These are phyloP conservation scores for Cottus gobio DNA, from an alignment of 2,113 vertebrate species.

Conservation along the genomic window DNA sequence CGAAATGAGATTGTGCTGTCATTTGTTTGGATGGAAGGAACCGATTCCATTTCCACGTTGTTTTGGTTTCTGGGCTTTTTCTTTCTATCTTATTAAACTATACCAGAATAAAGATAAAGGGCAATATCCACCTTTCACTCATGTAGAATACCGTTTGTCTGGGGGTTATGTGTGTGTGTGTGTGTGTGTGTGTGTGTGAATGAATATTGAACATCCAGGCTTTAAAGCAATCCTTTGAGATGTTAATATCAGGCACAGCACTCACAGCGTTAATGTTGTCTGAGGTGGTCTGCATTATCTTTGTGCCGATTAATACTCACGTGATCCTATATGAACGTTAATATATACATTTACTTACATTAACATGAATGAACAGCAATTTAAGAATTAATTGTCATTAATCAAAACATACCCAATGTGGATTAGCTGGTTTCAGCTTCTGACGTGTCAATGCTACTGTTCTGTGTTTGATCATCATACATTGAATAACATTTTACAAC, in stretches of 20 bases:
- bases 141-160: slow-evolving; percentile 4
- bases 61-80: slow-evolving; percentile 39
- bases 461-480: not conserved
- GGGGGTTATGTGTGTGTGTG: not conserved
- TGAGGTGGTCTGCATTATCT: not conserved
- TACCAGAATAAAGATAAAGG: slow-evolving; percentile 42
- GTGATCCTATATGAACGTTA: too few relatives aligned
- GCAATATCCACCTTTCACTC: slow-evolving; percentile 46
- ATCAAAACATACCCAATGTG: not conserved
- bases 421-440: not conserved
- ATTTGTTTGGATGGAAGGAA: slow-evolving; percentile 44
- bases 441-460: not conserved
- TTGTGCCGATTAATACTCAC: not conserved
- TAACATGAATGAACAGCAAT: not conserved
- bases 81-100: slow-evolving; percentile 33
- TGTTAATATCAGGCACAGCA: not conserved
- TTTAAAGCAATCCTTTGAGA: not conserved
- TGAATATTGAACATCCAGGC: not conserved
- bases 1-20: slow-evolving; percentile 59
- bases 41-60: slow-evolving; percentile 31
- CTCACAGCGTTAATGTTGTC: slow-evolving; percentile 17
- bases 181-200: not conserved
- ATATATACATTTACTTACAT: too few relatives aligned
- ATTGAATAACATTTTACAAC: not conserved
- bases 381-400: not conserved